Evolutionary conservation across 2,888 invertebrate genomes (phyloP).

Genomic region (Dryococelus australis): DNA sequence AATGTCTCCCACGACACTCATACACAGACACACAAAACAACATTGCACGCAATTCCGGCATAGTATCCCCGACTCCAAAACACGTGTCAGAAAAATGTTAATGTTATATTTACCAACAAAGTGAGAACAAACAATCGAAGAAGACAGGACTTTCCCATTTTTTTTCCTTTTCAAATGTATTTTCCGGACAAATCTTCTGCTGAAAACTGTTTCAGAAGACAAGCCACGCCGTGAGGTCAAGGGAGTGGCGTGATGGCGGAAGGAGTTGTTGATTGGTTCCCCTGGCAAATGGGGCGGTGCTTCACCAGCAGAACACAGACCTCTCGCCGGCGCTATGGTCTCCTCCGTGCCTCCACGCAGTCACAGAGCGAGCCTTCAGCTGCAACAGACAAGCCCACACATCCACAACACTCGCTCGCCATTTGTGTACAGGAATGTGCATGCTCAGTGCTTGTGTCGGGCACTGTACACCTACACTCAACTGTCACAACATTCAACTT

Average conservation of each 20-base stretch:
- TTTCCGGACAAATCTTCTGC: not conserved
- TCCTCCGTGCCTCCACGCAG: conserved; percentile 75
- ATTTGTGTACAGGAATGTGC: not conserved
- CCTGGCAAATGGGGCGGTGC: not conserved
- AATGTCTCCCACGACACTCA: not conserved
- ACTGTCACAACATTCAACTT: not conserved
- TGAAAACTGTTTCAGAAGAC: not conserved
- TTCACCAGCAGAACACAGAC: conserved; percentile 84
- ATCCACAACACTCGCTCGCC: conserved; percentile 11
- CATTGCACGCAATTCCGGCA: conserved; percentile 3
- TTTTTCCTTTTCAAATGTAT: not conserved
- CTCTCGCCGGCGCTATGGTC: conserved; percentile 78
- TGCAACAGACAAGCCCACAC: conserved; percentile 58
- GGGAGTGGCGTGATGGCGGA: not conserved
- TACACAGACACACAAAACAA: conserved; percentile 1
- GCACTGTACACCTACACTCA: not conserved
- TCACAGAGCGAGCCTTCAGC: conserved; percentile 79
- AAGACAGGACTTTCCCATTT: not conserved
- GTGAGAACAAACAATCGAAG: conserved; percentile 16
- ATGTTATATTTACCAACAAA: not conserved
- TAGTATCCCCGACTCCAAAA: conserved; percentile 7
- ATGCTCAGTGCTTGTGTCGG: not conserved
- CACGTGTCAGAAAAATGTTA: not conserved
- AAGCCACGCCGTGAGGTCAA: not conserved
- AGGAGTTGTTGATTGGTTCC: conserved; percentile 5